These are phyloP conservation scores for Onychomys arenicola DNA, from an alignment of 2,797 vertebrate species.

Conservation along the genomic window DNA sequence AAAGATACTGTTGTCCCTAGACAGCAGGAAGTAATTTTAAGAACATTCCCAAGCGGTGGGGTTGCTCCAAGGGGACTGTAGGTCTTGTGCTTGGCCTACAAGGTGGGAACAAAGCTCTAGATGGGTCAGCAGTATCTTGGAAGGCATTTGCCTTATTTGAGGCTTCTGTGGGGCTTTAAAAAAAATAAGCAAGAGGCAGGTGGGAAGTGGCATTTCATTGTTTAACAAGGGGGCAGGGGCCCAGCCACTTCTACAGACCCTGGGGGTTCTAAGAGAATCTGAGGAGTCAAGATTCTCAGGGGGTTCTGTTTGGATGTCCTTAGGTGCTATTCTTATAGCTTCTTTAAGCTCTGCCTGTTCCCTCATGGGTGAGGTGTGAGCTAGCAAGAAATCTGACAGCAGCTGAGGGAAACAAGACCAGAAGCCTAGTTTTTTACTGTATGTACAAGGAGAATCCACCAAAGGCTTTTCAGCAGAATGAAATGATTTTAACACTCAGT, in stretches of 20 bases:
- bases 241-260: neutral
- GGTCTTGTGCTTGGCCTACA: neutral
- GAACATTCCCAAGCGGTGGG: too few species aligned
- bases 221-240: neutral
- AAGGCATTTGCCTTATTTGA: neutral
- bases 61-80: too few species aligned
- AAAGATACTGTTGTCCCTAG: too few species aligned
- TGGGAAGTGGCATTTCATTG: too few species aligned
- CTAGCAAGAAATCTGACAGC: neutral
- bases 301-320: neutral
- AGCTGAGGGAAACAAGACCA: neutral
- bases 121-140: neutral
- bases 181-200: neutral
- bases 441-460: neutral
- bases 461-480: neutral
- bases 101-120: neutral
- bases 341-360: neutral
- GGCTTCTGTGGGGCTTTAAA: neutral
- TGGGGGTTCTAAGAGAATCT: neutral
- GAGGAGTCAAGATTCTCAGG: neutral
- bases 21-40: too few species aligned
- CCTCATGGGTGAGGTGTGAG: neutral
- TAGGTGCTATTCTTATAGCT: neutral
- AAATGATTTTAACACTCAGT: neutral
- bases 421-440: neutral